A percentile compares a stretch with the other conserved stretches of the same genome.
phyloP scores from a whole-genome alignment of 2,797 vertebrate species.

The Lepilemur ruficaudatus region DNA sequence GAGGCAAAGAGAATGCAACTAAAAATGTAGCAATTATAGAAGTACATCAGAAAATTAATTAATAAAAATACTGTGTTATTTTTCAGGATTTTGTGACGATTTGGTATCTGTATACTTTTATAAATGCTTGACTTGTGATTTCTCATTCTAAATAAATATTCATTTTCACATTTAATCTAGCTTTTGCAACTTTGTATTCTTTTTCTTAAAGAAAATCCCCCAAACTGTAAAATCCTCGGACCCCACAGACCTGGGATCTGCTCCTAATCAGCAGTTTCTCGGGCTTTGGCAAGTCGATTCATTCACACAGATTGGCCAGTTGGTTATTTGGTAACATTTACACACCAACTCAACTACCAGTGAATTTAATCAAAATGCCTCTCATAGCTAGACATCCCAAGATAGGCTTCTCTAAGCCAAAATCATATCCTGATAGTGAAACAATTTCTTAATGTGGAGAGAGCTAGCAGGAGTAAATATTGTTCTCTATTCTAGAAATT shows the following conservation, averaged over 20 bases:
- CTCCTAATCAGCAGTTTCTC: background rate
- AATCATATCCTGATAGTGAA: constrained; percentile 10
- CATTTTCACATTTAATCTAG: background rate
- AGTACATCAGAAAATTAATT: background rate
- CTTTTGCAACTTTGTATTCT: background rate
- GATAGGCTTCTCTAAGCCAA: background rate
- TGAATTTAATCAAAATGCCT: constrained; percentile 14
- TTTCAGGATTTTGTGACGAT: constrained; percentile 18
- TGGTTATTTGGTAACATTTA: background rate
- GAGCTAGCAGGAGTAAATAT: background rate
- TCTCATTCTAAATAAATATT: background rate
- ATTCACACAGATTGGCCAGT: background rate
- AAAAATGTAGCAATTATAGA: background rate
- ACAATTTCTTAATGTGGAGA: background rate
- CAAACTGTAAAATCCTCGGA: background rate
- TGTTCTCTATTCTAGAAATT: background rate
- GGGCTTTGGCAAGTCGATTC: background rate
- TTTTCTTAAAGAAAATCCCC: constrained; percentile 23
- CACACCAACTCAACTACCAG: background rate
- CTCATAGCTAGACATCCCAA: background rate
- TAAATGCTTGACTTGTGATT: background rate
- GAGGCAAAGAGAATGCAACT: background rate
- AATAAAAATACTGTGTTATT: constrained; percentile 1
- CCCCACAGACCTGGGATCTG: background rate
- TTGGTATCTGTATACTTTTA: background rate